A percentile compares a stretch with the other conserved stretches of the same genome.
Evolutionary conservation across 2,797 vertebrate genomes (phyloP).

Genomic region (Delichon dasypus): DNA sequence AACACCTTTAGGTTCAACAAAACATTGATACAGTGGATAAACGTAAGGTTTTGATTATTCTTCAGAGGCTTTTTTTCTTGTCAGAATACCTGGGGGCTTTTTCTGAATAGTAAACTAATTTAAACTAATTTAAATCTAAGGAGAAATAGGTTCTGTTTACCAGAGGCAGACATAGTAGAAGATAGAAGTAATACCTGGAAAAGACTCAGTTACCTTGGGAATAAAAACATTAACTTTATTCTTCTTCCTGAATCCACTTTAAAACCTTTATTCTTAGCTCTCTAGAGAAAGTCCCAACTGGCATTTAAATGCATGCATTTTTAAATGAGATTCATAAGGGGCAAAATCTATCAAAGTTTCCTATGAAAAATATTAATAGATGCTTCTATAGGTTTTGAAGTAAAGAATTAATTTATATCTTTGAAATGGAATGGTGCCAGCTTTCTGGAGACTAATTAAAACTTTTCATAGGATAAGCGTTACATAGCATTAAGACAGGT

Average conservation of each 20-base stretch:
- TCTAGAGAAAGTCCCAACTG: background rate
- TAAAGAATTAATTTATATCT: background rate
- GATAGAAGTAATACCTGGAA: background rate
- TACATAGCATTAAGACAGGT: background rate
- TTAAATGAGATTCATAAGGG: background rate
- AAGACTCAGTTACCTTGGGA: constrained; percentile 3
- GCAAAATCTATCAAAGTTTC: background rate
- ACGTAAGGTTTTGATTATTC: background rate
- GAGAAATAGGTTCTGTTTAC: constrained; percentile 22
- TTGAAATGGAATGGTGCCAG: constrained; percentile 29
- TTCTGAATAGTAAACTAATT: background rate
- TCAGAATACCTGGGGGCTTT: background rate
- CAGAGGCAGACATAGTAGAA: background rate
- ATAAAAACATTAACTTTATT: constrained; percentile 35
- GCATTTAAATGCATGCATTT: background rate
- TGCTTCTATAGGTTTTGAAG: background rate
- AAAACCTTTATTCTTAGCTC: constrained; percentile 1
- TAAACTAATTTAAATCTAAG: background rate
- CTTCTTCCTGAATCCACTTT: constrained; percentile 24
- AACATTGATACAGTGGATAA: background rate
- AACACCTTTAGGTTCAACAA: background rate
- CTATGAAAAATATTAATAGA: background rate
- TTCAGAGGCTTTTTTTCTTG: background rate
- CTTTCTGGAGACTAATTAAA: constrained; percentile 14
- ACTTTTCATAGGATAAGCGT: background rate